These are phyloP conservation scores for Elysia chlorotica DNA, from an alignment of 1,140 invertebrate species.

Conservation along the genomic window DNA sequence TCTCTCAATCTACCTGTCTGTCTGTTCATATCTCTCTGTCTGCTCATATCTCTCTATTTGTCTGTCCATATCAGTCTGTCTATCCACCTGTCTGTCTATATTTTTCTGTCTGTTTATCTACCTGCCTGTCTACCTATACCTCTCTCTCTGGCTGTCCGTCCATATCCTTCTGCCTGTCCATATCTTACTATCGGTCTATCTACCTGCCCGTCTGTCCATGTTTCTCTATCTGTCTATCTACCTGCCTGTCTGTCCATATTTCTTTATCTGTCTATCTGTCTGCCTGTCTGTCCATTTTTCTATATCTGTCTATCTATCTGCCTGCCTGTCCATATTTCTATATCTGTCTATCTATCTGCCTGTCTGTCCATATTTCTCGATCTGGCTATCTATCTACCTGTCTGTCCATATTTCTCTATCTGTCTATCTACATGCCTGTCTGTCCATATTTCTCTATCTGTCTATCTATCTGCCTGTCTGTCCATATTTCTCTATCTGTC, in stretches of 20 bases:
- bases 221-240: neutral
- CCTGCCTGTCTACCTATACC: neutral
- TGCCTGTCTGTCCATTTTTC: neutral
- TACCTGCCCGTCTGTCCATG: neutral
- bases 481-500: neutral
- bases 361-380: too few relatives aligned
- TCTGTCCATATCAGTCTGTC: neutral
- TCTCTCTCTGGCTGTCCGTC: neutral
- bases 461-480: neutral
- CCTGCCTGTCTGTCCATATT: neutral
- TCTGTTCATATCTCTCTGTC: neutral
- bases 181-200: neutral
- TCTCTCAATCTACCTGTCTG: neutral
- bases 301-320: neutral
- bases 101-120: neutral
- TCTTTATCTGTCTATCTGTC: neutral
- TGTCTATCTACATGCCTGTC: neutral
- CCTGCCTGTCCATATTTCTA: neutral
- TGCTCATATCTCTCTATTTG: neutral
- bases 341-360: too few relatives aligned
- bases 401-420: neutral
- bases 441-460: neutral
- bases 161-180: neutral
- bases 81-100: neutral
- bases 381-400: too few relatives aligned